phyloP scores from a whole-genome alignment of 2,888 invertebrate species.

The Synanthedon vespiformis region DNA sequence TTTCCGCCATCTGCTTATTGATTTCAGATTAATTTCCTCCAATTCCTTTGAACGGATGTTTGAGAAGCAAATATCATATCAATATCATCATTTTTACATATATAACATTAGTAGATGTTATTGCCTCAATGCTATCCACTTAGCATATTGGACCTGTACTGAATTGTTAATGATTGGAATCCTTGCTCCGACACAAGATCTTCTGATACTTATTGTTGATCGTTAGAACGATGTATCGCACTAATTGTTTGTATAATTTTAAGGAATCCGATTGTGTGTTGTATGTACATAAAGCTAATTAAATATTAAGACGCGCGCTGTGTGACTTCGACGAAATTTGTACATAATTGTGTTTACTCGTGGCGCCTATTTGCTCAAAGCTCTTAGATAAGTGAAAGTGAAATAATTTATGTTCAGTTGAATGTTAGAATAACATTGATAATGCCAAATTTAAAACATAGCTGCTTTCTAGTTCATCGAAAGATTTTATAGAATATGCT shows the following conservation, averaged over 20 bases:
- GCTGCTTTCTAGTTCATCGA: slow-evolving; percentile 11
- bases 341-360: slow-evolving; percentile 21
- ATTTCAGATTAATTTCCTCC: too few species aligned
- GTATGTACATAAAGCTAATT: slow-evolving; percentile 24
- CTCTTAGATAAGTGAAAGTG: slow-evolving; percentile 14
- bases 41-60: too few species aligned
- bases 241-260: slow-evolving; percentile 36
- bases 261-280: slow-evolving; percentile 31
- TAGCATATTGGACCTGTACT: slow-evolving; percentile 15
- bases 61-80: too few species aligned
- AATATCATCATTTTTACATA: too few species aligned
- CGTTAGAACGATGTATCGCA: slow-evolving; percentile 44
- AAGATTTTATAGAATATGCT: slow-evolving; percentile 11
- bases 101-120: too few species aligned
- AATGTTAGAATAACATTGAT: neutral
- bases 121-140: slow-evolving; percentile 9
- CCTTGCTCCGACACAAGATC: slow-evolving; percentile 6
- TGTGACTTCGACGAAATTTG: slow-evolving; percentile 39
- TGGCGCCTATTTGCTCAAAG: slow-evolving; percentile 46
- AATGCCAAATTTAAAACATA: slow-evolving; percentile 9
- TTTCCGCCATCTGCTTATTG: too few species aligned
- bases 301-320: slow-evolving; percentile 45
- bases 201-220: slow-evolving; percentile 38
- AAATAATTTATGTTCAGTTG: neutral
- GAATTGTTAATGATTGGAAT: slow-evolving; percentile 21